These are phyloP conservation scores for Python bivittatus DNA, from an alignment of 2,113 vertebrate species.

Conservation along the genomic window DNA sequence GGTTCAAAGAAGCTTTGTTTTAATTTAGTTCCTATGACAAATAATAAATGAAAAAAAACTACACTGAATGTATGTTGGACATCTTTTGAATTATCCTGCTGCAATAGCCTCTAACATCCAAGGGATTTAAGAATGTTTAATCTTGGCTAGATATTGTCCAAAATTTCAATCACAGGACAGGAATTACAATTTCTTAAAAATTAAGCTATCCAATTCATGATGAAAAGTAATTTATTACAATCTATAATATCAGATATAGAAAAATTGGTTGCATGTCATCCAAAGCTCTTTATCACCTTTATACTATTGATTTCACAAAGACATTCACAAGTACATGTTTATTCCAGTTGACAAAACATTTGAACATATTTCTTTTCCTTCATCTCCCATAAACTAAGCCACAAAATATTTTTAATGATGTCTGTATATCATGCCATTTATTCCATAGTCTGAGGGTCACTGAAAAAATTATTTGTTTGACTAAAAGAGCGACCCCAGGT, in stretches of 20 bases:
- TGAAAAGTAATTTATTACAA: background rate
- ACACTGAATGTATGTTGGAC: background rate
- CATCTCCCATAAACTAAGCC: background rate
- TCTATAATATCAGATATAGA: background rate
- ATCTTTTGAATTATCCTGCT: background rate
- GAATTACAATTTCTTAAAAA: background rate
- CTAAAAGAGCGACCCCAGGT: background rate
- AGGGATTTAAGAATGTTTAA: background rate
- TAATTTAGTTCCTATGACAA: background rate
- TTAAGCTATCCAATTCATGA: background rate
- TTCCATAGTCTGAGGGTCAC: background rate
- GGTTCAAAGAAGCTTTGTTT: background rate
- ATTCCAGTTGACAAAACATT: background rate
- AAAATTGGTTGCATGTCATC: background rate
- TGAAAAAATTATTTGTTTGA: background rate
- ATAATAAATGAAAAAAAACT: background rate
- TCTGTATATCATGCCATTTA: background rate
- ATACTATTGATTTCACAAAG: background rate
- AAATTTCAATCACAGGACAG: background rate
- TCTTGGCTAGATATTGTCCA: background rate
- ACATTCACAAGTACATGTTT: background rate
- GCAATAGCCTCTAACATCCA: background rate
- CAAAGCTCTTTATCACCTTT: background rate
- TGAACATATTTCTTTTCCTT: background rate
- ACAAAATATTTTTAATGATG: background rate